Conservation (phyloP, 2,113 vertebrate species). For the Gnathonemus echidnorhynchus region DNA sequence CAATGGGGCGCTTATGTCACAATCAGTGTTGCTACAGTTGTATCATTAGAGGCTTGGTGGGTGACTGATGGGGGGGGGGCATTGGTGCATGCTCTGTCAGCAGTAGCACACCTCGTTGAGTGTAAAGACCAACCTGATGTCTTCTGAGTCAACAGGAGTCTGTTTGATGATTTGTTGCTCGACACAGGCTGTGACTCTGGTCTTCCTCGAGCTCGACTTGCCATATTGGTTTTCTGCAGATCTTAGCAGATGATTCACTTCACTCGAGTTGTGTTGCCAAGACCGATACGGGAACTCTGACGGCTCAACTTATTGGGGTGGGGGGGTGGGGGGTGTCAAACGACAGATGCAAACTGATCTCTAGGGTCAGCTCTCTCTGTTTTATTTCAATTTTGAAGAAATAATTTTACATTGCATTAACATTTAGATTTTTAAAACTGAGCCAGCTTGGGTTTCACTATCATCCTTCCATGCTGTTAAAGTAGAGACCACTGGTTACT, state of each 20-base stretch:
- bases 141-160: not conserved
- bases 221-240: constrained; percentile 38
- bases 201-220: constrained; percentile 27
- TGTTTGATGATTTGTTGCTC: not conserved
- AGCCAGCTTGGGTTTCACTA: too few species aligned
- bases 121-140: not conserved
- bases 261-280: not conserved
- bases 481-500: not conserved
- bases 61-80: not conserved
- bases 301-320: not conserved
- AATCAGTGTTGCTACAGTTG: constrained; percentile 13
- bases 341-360: constrained; percentile 3
- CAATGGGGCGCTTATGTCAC: constrained; percentile 26
- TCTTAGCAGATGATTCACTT: constrained; percentile 32
- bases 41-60: not conserved
- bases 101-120: not conserved
- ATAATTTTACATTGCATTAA: constrained; percentile 6
- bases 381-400: not conserved
- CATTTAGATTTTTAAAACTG: not conserved
- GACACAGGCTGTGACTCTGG: constrained; percentile 31
- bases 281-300: not conserved
- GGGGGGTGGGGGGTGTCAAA: not conserved
- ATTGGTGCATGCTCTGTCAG: not conserved
- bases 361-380: not conserved
- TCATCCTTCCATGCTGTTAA: not conserved